A percentile compares a stretch with the other conserved stretches of the same genome.
Evolutionary conservation across 2,888 invertebrate species (phyloP).

Genomic region (Gymnosoma rotundatum): DNA sequence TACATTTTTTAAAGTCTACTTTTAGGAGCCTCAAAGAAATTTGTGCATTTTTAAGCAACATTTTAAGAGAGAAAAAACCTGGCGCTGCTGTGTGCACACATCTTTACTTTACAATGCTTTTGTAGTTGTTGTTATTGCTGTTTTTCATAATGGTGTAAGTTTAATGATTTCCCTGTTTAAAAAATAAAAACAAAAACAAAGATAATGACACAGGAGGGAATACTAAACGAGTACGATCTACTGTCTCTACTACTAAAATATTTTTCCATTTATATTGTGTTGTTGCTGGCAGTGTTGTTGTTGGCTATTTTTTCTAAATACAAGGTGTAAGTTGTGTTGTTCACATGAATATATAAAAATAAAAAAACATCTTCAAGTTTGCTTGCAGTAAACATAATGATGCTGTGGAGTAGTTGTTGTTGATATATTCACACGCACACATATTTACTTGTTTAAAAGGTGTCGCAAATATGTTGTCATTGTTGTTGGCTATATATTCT

Average conservation of each 20-base stretch:
- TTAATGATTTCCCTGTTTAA: constrained; percentile 66
- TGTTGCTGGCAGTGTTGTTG: constrained; percentile 17
- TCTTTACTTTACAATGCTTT: background rate
- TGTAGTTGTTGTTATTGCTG: constrained; percentile 5
- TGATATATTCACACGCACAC: background rate
- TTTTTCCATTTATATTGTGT: constrained; percentile 21
- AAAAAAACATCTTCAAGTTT: constrained; percentile 57
- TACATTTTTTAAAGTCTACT: constrained; percentile 55
- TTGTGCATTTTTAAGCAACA: constrained; percentile 11
- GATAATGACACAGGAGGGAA: constrained; percentile 64
- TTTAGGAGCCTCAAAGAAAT: constrained; percentile 53
- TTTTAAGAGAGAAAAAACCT: constrained; percentile 23
- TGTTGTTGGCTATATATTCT: constrained; percentile 28
- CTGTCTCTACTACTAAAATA: constrained; percentile 12
- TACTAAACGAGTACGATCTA: constrained; percentile 39
- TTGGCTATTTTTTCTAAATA: background rate
- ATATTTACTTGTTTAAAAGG: constrained; percentile 19
- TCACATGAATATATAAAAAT: constrained; percentile 38
- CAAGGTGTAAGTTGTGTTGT: constrained; percentile 60
- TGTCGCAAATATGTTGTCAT: constrained; percentile 37
- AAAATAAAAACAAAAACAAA: constrained; percentile 33
- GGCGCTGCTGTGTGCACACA: constrained; percentile 24
- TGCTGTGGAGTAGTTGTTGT: constrained; percentile 60
- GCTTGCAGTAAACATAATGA: constrained; percentile 77
- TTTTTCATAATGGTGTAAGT: constrained; percentile 53